Percentiles rank a stretch among this genome's conserved stretches.
These are phyloP conservation scores for Lordiphosa clarofinis DNA, from an alignment of 1,140 invertebrate species.

Conservation along the genomic window DNA sequence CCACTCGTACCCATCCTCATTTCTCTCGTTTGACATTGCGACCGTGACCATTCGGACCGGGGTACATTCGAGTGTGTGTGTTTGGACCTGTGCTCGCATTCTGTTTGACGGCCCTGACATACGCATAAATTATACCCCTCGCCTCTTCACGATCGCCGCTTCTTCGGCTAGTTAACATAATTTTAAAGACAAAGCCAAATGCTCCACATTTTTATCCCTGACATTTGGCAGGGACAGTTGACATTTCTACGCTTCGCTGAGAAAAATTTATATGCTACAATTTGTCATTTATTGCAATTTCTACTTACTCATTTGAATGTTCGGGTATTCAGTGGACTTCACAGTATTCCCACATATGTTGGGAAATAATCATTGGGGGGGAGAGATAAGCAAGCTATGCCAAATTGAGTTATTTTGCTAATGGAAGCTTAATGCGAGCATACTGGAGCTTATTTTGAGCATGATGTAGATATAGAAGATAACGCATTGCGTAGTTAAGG, in stretches of 20 bases:
- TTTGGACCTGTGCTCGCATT: slow-evolving; percentile 33
- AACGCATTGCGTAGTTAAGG: no score
- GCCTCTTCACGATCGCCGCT: slow-evolving; percentile 34
- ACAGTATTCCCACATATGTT: no score
- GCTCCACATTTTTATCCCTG: slow-evolving; percentile 40
- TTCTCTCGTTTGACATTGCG: slow-evolving; percentile 38
- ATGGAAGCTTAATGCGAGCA: no score
- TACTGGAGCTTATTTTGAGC: no score
- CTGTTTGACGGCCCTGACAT: slow-evolving; percentile 32
- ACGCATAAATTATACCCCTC: slow-evolving; percentile 55
- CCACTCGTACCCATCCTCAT: slow-evolving; percentile 23
- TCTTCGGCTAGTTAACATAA: slow-evolving; percentile 63
- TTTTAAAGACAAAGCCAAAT: slow-evolving; percentile 52
- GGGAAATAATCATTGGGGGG: no score
- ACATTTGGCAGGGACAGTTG: slow-evolving; percentile 45
- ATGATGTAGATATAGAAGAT: no score
- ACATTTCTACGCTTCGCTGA: slow-evolving; percentile 33
- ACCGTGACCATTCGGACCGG: slow-evolving; percentile 26
- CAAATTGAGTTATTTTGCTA: no score
- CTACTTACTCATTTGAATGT: slow-evolving; percentile 16
- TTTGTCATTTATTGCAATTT: slow-evolving; percentile 66
- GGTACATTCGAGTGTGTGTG: background rate
- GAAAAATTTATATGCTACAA: slow-evolving; percentile 53
- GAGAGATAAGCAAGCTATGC: no score
- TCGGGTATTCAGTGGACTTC: slow-evolving; percentile 14